Conservation (phyloP, 2,797 vertebrate species). For the Hylomyscus alleni region DNA sequence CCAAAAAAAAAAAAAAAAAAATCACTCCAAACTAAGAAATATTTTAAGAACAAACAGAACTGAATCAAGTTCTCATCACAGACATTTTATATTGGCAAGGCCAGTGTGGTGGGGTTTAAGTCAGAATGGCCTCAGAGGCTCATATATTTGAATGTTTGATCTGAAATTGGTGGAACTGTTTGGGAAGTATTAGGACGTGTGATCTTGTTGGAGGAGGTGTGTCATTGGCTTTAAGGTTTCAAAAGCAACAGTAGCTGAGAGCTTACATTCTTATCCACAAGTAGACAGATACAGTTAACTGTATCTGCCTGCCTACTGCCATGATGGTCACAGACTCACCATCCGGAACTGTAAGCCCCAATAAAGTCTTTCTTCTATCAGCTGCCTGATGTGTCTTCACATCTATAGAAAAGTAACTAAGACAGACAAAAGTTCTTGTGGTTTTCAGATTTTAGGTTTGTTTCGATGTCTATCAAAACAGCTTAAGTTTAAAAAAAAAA, state of each 20-base stretch:
- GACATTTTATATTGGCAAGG: background rate
- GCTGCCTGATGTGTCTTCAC: background rate
- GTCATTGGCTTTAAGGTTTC: background rate
- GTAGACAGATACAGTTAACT: background rate
- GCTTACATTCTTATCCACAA: background rate
- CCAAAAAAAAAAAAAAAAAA: conserved; percentile 45
- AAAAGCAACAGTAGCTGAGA: background rate
- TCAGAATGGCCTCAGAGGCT: background rate
- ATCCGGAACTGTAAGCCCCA: background rate
- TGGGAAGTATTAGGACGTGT: background rate
- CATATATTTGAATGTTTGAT: background rate
- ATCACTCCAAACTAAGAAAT: conserved; percentile 19
- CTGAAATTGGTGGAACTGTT: background rate
- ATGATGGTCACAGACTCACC: background rate
- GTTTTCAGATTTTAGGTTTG: conserved; percentile 42
- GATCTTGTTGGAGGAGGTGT: background rate
- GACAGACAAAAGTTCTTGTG: background rate
- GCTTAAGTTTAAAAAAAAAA: background rate
- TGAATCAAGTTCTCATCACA: background rate
- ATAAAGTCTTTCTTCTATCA: background rate
- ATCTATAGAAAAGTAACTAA: background rate
- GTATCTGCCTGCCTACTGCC: background rate
- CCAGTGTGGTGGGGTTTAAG: background rate
- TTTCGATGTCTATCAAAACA: background rate
- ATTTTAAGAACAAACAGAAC: conserved; percentile 28